Conservation (phyloP, 64 coral and sea anemone species). For the Montipora sp. region DNA sequence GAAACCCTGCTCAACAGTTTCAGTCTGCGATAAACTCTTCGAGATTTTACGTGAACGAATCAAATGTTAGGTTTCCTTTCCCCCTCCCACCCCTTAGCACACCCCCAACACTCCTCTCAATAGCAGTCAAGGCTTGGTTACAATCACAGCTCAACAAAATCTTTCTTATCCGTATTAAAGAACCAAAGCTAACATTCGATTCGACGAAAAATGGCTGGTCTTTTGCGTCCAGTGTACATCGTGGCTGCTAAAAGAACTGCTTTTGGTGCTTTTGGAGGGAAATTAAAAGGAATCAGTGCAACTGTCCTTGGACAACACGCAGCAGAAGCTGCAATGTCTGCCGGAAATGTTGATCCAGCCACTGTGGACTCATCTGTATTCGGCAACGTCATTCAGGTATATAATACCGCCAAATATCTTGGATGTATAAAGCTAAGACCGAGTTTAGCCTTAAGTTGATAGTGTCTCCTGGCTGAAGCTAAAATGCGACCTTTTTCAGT, state of each 20-base stretch:
- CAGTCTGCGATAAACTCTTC: too few species aligned
- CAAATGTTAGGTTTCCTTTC: too few species aligned
- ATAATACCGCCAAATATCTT: not conserved
- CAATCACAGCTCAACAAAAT: not conserved
- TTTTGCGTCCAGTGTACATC: conserved; percentile 92
- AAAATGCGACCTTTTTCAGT: not conserved
- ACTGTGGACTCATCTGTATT: conserved; percentile 91
- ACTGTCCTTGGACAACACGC: conserved; percentile 91
- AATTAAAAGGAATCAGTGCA: conserved; percentile 76
- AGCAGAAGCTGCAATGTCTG: conserved; percentile 72
- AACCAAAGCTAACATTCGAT: not conserved
- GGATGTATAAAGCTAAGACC: not conserved
- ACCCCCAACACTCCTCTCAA: not conserved
- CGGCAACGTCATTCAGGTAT: conserved; percentile 98
- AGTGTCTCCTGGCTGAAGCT: not conserved
- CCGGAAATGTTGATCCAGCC: conserved; percentile 89
- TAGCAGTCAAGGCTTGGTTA: conserved; percentile 12
- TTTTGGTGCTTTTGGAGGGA: conserved; percentile 96
- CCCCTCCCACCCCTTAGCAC: not conserved
- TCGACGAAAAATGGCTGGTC: conserved; percentile 62
- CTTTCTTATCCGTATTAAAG: too few species aligned
- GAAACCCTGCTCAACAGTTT: too few species aligned
- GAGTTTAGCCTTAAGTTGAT: not conserved
- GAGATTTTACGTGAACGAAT: too few species aligned
- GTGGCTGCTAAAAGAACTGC: conserved; percentile 97